Percentiles rank a stretch among this genome's conserved stretches.
These are phyloP conservation scores for Stictocephala bisonia DNA, from an alignment of 2,888 invertebrate genomes.

Conservation along the genomic window DNA sequence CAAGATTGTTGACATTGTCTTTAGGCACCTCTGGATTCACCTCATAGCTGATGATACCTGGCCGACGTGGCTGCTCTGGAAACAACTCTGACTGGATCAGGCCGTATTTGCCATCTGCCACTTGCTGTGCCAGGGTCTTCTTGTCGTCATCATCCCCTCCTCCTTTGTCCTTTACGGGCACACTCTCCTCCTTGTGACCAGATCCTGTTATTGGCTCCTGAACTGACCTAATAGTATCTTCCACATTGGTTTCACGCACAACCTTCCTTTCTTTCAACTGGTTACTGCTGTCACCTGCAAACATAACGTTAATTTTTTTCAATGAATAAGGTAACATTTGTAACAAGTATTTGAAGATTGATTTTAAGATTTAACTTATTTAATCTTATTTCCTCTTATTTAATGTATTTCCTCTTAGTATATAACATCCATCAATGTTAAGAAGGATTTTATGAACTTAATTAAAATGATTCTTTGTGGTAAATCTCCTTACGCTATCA, in stretches of 20 bases:
- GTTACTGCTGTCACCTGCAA: slow-evolving; percentile 17
- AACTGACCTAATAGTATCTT: slow-evolving; percentile 22
- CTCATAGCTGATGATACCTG: slow-evolving; percentile 85
- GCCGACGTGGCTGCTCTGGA: slow-evolving; percentile 75
- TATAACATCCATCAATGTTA: too few relatives aligned
- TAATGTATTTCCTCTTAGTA: too few relatives aligned
- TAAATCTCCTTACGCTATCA: too few relatives aligned
- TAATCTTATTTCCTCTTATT: too few relatives aligned
- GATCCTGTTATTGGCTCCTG: slow-evolving; percentile 21
- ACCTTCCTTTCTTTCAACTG: slow-evolving; percentile 15
- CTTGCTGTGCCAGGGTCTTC: slow-evolving; percentile 89
- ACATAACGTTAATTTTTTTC: too few relatives aligned
- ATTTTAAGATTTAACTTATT: too few relatives aligned
- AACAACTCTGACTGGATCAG: slow-evolving; percentile 88
- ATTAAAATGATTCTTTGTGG: too few relatives aligned
- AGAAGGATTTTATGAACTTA: too few relatives aligned
- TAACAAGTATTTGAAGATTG: too few relatives aligned
- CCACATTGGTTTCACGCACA: slow-evolving; percentile 22
- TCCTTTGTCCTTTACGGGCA: slow-evolving; percentile 54
- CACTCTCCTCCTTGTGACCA: slow-evolving; percentile 60
- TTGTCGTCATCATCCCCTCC: slow-evolving; percentile 74
- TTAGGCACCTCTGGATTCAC: slow-evolving; percentile 83
- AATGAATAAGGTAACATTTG: too few relatives aligned
- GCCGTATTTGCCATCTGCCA: slow-evolving; percentile 90
- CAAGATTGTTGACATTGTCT: slow-evolving; percentile 82